Base-by-base conservation (phyloP, 2,888 invertebrate genomes). In the Aporophyla nigra region DNA sequence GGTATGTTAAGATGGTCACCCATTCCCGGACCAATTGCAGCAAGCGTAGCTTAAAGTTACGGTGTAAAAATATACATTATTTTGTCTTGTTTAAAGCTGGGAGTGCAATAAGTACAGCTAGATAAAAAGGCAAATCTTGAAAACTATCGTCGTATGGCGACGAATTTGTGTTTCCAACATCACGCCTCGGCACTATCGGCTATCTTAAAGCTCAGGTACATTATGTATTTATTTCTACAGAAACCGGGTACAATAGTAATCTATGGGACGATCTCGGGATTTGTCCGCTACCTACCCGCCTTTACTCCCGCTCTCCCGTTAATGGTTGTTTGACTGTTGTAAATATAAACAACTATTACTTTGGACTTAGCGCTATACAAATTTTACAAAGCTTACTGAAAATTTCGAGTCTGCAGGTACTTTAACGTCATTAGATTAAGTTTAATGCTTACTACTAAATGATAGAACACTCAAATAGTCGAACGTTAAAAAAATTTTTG, bases 301-400 rank as follows among this genome's bases (percentile, higher is more conserved):
- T 66, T 71, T 85, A 86, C 80, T 77, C 76, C 77, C 66, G 54
- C 75, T 73, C 51, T 66, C 71, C 63, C 61, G 49, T 77, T 77
- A 80, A 80, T 78, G 65, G 53, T 43, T 83, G 77, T 74, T 80
- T 84, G 59, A 59, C 69, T 61, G 65, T 24, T 76, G 80, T 71
- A 74, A 79, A 84, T 70, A 79, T 76, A 74, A 81, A 78, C 82
- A 78, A 78, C 74, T 84, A 58, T 72, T 76, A 74, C 51, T 71
- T 68, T 66, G 62, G 40, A 51, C 66, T 67, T 61, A 73, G 27
- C 59, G 21, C 19, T 58, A 53, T 33, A 56, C 58, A 66, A 71
- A 54, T 67, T 73, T 73, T 61, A 71, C 63, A 59, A 56, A 73
- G 71, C 24, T 54, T 19, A 56, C 27, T 40, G 24, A 70, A 54